A percentile compares a stretch with the other conserved stretches of the same genome.
Conservation (phyloP, 2,797 vertebrate species). For the Tiaroga cobitis region DNA sequence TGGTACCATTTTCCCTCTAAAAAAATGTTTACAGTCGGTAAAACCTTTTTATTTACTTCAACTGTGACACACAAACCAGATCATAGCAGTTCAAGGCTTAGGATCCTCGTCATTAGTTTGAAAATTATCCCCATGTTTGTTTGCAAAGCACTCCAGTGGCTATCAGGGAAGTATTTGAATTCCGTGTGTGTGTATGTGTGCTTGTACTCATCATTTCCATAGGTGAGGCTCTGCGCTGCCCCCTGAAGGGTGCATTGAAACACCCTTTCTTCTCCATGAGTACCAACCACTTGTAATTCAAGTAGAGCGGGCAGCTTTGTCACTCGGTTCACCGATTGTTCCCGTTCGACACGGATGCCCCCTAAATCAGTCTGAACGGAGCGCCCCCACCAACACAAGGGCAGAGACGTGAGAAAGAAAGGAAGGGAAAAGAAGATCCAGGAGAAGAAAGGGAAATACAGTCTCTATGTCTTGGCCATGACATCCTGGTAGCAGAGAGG, state of each 20-base stretch:
- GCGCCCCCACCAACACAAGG: constrained; percentile 59
- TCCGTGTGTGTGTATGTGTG: constrained; percentile 28
- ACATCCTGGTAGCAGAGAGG: constrained; percentile 59
- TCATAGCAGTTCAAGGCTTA: constrained; percentile 34
- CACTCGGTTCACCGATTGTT: constrained; percentile 61
- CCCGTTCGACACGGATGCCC: constrained; percentile 58
- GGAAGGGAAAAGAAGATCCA: constrained; percentile 57
- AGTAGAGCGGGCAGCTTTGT: constrained; percentile 68
- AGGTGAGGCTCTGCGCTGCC: constrained; percentile 68
- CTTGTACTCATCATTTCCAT: constrained; percentile 52
- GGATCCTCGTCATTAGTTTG: constrained; percentile 51
- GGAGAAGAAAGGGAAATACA: constrained; percentile 61
- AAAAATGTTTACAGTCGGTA: neutral
- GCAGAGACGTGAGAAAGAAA: constrained; percentile 59
- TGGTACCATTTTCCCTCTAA: neutral
- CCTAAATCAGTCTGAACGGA: constrained; percentile 54
- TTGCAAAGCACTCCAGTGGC: constrained; percentile 54
- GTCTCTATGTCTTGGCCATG: constrained; percentile 64
- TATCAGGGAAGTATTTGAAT: constrained; percentile 24
- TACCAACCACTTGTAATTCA: constrained; percentile 76
- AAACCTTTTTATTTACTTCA: constrained; percentile 10
- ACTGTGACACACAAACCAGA: constrained; percentile 1
- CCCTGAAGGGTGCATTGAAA: constrained; percentile 74
- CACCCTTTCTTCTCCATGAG: constrained; percentile 72
- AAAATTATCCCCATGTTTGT: constrained; percentile 53